Conservation (phyloP, 2,888 invertebrate species). For the Ischnus inquisitorius region DNA sequence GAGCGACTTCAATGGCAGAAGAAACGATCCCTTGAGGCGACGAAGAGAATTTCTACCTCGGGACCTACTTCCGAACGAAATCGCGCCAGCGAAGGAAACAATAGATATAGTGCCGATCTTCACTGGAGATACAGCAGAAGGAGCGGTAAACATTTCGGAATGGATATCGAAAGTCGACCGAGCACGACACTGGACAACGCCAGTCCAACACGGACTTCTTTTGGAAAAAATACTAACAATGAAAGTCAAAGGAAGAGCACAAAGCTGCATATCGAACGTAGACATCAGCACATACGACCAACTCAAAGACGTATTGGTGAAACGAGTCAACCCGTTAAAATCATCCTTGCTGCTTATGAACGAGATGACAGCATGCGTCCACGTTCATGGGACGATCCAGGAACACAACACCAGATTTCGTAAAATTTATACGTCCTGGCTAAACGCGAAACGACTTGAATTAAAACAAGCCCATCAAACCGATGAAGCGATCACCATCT, state of each 20-base stretch:
- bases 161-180: constrained; percentile 53
- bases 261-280: constrained; percentile 51
- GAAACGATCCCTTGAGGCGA: constrained; percentile 21
- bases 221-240: constrained; percentile 55
- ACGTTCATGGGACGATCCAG: constrained; percentile 32
- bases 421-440: constrained; percentile 56
- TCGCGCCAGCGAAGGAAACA: constrained; percentile 48
- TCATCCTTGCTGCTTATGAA: constrained; percentile 52
- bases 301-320: constrained; percentile 39
- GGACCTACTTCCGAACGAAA: constrained; percentile 43
- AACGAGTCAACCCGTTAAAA: constrained; percentile 49
- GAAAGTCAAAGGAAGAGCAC: constrained; percentile 54
- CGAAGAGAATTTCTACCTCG: constrained; percentile 4
- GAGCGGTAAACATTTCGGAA: constrained; percentile 51
- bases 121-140: constrained; percentile 45
- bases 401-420: constrained; percentile 45
- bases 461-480: constrained; percentile 55
- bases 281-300: constrained; percentile 54
- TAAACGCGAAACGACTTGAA: constrained; percentile 57
- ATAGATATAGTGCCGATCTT: constrained; percentile 54
- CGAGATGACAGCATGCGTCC: constrained; percentile 52
- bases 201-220: constrained; percentile 36
- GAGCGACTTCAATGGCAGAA: constrained; percentile 10
- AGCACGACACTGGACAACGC: constrained; percentile 46
- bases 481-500: constrained; percentile 49